Base-by-base conservation (phyloP, 2,888 invertebrate genomes). In the Lucinisca nassula region DNA sequence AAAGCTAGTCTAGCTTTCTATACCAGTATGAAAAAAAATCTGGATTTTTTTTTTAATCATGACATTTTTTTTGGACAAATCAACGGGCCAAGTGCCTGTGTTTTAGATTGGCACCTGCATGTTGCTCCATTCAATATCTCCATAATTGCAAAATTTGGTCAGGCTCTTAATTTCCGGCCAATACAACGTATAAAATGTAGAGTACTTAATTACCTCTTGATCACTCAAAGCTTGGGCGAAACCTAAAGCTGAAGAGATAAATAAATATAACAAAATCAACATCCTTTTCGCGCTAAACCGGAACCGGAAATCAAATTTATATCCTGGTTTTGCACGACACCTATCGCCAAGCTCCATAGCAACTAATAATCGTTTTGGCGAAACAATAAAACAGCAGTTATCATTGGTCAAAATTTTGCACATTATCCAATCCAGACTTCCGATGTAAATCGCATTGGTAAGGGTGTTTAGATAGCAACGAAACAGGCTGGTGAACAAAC, bases 391-490 rank as follows among this genome's bases (percentile, higher is more conserved):
- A 79, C 35, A 82, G 12, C 17, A 0, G 8, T 27, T 74, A 67
- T 83, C 38, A 89, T 89, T 89, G 89, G 89, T 58, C 51, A 10
- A 73, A 30, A 21, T 6, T 10, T 32, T 37, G 24, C 2, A 12
- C 4, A 17, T 74, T 14, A 77, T 21, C 87, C 84, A 89, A 87
- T 87, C 37, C 45, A 30, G 70, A 32, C 24, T 10, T 1, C 12
- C 51, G 74, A 85, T 40, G 27, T 45, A 32, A 21, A 27, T 21
- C 10, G 2, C 49, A n/a, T 74, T 14, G 67, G 79, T 35, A n/a
- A 73, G 61, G 81, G 58, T 90, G 90, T 92, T 92, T 90, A 90
- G 89, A 84, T 92, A 92, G 92, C 92, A 92, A 92, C 92, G 87
- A 90, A 78, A 81, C 75, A 76, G 77, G 80, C 72, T 49, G 14